Evolutionary conservation across 2,888 invertebrate genomes (phyloP), one percentile per base, ranked within the genome.

Genomic region (Tetragonisca angustula): DNA sequence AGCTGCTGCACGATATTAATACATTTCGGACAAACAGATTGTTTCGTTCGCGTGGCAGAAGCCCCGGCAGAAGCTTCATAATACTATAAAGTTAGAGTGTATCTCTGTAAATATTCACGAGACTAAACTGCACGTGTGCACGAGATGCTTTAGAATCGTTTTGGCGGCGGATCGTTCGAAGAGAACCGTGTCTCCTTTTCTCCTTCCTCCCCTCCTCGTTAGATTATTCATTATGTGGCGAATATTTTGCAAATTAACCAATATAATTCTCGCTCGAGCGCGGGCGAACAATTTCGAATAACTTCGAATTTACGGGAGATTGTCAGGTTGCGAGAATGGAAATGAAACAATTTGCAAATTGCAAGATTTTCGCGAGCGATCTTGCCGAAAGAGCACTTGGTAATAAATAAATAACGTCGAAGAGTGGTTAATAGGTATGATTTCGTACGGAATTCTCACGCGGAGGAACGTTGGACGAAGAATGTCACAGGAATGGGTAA

Each of bases 1-100:
- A 5, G 70, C 49, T 54, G 69, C 76, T 64, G 43, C 72, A 49
- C 64, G 73, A 83, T 83, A 83, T 84, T 84, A 84, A 84, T 82
- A 71, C 78, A 65, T 71, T 75, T 82, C 67, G 67, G 78, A 77
- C 78, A 78, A 84, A 84, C 83, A 84, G 78, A 61, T 82, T 82
- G 83, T 74, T 71, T 68, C 82, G 74, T 74, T 74, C 78, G 71
- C 70, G 74, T 70, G 73, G 81, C 77, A n/a, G 13, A 78, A 75
- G 68, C 82, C 75, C 43, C 43, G 43, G 43, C 83, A 74, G 78
- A 62, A 75, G 77, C 83, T 43, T 84, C 83, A 71, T 82, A 78
- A 75, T 71, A 17, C 74, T 67, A 84, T 78, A 67, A 84, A 84
- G 74, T 82, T 84, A 67, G 43, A 43, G 74, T 71, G 67, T 62